Evolutionary conservation across 1,140 invertebrate species (phyloP), one percentile per base, ranked within the genome.

Genomic region (Bombus picipes): DNA sequence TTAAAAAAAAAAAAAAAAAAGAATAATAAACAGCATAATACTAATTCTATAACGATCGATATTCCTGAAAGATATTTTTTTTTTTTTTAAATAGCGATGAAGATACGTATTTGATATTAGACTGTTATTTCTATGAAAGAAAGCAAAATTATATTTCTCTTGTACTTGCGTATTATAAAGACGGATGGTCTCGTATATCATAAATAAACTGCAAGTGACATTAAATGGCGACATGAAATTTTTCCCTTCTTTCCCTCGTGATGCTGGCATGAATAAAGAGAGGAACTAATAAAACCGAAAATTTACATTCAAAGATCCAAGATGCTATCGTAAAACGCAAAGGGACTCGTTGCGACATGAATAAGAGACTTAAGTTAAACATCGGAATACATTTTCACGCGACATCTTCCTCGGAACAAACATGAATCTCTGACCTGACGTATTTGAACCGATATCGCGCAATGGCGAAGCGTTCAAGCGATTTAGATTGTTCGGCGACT

Each of bases 401-500:
- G 28, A 72, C 12, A 62, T 32, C 5, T 47, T 32, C 28, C 4
- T 13, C 9, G 25, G 25, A 71, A 37, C 75, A 37, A 71, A 47
- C 75, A n/a, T 37, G 53, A 79, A 34, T 77, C 73, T 78, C 66
- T 47, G 32, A 25, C 25, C 6, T 15, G 13, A 2, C 28, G 22
- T 43, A 18, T 77, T 84, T 62, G 41, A 15, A 53, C 57, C 41
- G 34, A 43, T 66, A 53, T 6, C 72, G 8, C 37, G 59, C 53
- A 65, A 74, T 47, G 76, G 1, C 43, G 62, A 37, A 22, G 18
- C 65, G 39, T 43, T 79, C 47, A 12, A 68, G 65, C 82, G 82
- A 78, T 84, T 68, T 71, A 59, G 75, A 79, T 84, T 59, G 82
- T 66, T 78, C 47, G 77, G 43, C 39, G 65, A 43, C 37, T 78